Percentiles rank a stretch among this genome's conserved stretches.
phyloP scores from a whole-genome alignment of 2,888 invertebrate genomes.

The Erynnis tages region DNA sequence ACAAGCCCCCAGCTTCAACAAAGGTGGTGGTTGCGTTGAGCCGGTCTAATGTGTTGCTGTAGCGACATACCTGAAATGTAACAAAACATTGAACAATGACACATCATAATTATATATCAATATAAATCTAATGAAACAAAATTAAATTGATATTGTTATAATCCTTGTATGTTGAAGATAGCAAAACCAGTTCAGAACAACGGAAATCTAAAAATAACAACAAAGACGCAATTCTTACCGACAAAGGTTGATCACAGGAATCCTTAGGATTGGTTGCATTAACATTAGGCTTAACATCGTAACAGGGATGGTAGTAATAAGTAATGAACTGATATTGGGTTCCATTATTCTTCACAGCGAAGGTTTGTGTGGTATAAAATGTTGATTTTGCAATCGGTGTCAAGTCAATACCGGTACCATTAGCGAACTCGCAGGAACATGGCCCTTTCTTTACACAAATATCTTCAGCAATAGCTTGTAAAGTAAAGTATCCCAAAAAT shows the following conservation, averaged over 20 bases:
- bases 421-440: conserved; percentile 68
- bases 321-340: conserved; percentile 50
- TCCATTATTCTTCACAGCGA: conserved; percentile 39
- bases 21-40: conserved; percentile 31
- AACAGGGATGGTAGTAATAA: conserved; percentile 70
- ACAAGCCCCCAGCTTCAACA: conserved; percentile 41
- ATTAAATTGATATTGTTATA: no score
- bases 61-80: conserved; percentile 58
- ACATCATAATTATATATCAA: neutral
- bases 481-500: conserved; percentile 10
- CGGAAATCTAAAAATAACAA: conserved; percentile 21
- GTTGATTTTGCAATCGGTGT: conserved; percentile 48
- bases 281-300: conserved; percentile 46
- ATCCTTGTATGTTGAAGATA: no score
- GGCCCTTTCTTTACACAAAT: conserved; percentile 58
- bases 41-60: conserved; percentile 43
- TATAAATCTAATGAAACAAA: no score
- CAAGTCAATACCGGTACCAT: conserved; percentile 75
- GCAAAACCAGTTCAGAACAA: conserved; percentile 22
- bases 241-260: conserved; percentile 47
- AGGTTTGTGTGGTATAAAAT: conserved; percentile 54
- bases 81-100: neutral
- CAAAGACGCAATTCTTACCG: conserved; percentile 49
- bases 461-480: conserved; percentile 44
- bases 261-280: conserved; percentile 40